Base-by-base conservation (phyloP, 2,797 vertebrate species). In the Diplodus sargus region DNA sequence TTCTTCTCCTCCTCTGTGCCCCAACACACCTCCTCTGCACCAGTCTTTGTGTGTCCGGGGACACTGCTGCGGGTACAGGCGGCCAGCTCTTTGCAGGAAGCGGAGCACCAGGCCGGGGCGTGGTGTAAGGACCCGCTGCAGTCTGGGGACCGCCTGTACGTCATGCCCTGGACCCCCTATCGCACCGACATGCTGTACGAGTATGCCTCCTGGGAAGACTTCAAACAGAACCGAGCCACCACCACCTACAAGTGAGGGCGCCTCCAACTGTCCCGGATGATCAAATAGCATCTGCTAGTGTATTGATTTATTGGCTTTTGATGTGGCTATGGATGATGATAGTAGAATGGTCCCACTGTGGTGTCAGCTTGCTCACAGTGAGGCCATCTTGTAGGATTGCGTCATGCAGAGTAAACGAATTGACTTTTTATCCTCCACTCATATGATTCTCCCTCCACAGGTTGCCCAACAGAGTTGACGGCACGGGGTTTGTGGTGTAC, bases 111-210 rank as follows among this genome's bases (percentile, higher is more conserved):
- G 84, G 96, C 97, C 0, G 98, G 98, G 25, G 97, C 97, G 0
- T 99, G 98, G 98, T 99, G 98, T 86, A 97, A 97, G 90, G 98
- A 99, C 92, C 98, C 98, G 0, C 95, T 99, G 64, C 97, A 99
- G 89, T 96, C 97, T 0, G 97, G 97, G 9, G 98, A 99, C 85
- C 96, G 97, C 4, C 96, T 99, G 51, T 99, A 99, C 52, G 96
- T 98, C 81, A 97, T 99, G 96, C 97, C 97, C 12, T 99, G 98
- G 98, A 96, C 97, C 11, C 98, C 97, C 28, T 97, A 98, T 89
- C 96, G 98, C 85, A 98, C 97, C 0, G 98, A 99, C 94, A 97
- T 97, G 48, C 93, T 99, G 85, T 97, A 96, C 2, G 97, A 99
- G 81, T 98, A 97, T 20, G 96, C 97, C 0, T 97, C 97, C 0